phyloP scores from a whole-genome alignment of 2,113 vertebrate species.

The Nycticorax nycticorax region DNA sequence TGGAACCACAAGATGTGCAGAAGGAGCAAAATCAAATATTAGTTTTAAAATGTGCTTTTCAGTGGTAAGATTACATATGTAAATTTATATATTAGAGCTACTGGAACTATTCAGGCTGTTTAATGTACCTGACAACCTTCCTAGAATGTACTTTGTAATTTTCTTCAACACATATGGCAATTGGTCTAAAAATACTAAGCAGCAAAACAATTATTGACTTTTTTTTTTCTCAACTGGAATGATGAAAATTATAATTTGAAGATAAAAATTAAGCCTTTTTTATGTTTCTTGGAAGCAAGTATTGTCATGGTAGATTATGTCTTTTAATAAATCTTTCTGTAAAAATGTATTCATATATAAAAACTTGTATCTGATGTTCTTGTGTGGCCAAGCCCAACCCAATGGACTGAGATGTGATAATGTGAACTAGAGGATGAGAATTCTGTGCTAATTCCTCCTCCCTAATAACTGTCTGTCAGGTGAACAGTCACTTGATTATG shows the following conservation, averaged over 20 bases:
- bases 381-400: background rate
- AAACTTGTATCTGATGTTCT: background rate
- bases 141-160: background rate
- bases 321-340: background rate
- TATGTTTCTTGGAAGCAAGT: background rate
- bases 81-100: background rate
- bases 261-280: background rate
- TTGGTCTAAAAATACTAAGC: background rate
- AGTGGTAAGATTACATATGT: background rate
- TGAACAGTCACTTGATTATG: background rate
- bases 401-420: background rate
- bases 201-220: background rate
- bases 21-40: constrained; percentile 37
- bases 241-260: background rate
- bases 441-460: background rate
- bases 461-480: background rate
- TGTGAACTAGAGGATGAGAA: background rate
- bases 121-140: constrained; percentile 8
- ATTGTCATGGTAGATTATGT: background rate
- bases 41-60: constrained; percentile 12
- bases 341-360: background rate
- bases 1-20: background rate
- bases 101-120: background rate
- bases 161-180: background rate
- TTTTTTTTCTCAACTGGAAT: background rate